Base-by-base conservation (phyloP, 2,888 invertebrate species). In the Rhamphomyia laevipes region DNA sequence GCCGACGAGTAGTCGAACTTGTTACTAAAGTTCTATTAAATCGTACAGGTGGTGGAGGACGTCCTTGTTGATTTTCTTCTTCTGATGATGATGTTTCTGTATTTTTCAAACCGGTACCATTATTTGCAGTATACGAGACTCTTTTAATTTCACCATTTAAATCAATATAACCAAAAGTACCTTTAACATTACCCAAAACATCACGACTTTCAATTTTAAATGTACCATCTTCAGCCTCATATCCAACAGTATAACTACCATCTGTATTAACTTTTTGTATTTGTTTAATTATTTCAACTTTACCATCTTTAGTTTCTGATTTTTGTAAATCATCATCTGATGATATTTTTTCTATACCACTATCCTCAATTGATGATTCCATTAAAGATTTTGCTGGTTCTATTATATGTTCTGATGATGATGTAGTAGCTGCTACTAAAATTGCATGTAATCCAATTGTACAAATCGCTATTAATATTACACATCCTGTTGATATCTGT, bases 201-300 rank as follows among this genome's bases (percentile, higher is more conserved):
- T 86, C 86, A 53, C 86, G 74, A 60, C 84, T 87, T 70, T 87
- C 87, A 50, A 87, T 86, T 73, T 88, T 87, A 67, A 87, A 88
- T 0, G 86, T 84, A 4, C 88, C 88, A 65, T 88, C 88, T 45
- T 84, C 86, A 3, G 86, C 86, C 71, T 88, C 88, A 62, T 86
- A 88, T 1, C 88, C 88, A 54, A 85, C 85, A 1, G 87, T 86
- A 62, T 88, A 88, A 0, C 86, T 86, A 27, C 88, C 88, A 63
- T 88, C 88, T 46, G 84, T 82, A 64, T 88, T 88, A 3, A 87
- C 74, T 62, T 84, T 77, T 55, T 86, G 80, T 57, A 89, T 85
- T 67, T 86, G 84, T 64, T 87, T 86, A 23, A 88, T 78, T 59
- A 87, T 87, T 63, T 86, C 84, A 16, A 84, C 77, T 67, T 84